These are phyloP conservation scores for rabbit (Oryctolagus cuniculus) DNA, from an alignment of 2,113 vertebrate genomes.

Conservation along the genomic window DNA sequence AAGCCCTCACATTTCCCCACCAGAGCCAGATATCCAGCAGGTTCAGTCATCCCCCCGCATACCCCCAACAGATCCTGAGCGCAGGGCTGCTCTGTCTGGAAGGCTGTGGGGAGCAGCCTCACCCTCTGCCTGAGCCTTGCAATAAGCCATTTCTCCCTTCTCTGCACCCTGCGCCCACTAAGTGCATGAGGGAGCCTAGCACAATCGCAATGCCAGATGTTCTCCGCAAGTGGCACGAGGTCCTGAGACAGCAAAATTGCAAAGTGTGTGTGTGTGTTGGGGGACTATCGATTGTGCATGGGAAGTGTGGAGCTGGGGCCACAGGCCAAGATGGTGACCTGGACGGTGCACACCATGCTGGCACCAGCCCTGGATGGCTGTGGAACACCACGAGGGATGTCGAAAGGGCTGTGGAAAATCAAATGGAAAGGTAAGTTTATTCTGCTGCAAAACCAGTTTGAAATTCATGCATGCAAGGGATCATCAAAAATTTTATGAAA, in stretches of 20 bases:
- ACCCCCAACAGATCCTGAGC: rapidly evolving
- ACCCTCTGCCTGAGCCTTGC: neutral
- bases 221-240: conserved; percentile 70
- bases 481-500: too few species aligned
- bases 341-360: conserved; percentile 50
- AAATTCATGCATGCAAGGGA: too few species aligned
- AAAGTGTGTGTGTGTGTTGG: conserved; percentile 40
- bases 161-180: neutral
- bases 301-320: conserved; percentile 72
- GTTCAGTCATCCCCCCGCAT: neutral
- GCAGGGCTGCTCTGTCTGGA: rapidly evolving
- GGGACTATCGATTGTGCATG: conserved; percentile 56
- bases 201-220: conserved; percentile 70
- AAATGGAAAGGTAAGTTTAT: too few species aligned
- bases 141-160: conserved; percentile 21
- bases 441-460: too few species aligned
- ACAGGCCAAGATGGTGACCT: conserved; percentile 77
- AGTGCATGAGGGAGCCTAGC: conserved; percentile 57
- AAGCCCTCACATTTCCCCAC: neutral
- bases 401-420: too few species aligned
- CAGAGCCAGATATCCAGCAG: rapidly evolving
- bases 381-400: neutral
- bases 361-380: conserved; percentile 44
- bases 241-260: conserved; percentile 60
- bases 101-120: neutral